Base-by-base conservation (phyloP, 1,140 invertebrate genomes). In the Drosophila guanche region DNA sequence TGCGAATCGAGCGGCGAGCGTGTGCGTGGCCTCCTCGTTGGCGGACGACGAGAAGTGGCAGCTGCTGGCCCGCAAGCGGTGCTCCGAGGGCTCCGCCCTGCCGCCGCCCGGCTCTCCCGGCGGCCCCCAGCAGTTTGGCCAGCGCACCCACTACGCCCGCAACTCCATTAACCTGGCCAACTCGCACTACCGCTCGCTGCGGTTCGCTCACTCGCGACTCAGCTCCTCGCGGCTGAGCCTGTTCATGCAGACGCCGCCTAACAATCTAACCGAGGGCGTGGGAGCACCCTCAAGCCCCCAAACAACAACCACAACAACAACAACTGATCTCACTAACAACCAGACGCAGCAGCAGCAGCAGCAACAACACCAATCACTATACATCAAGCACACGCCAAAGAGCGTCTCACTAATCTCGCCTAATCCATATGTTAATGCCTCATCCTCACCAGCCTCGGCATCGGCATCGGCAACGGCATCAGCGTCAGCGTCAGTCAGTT, bases 1-100 rank as follows among this genome's bases (percentile, higher is more conserved):
- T 63, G 68, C 79, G 7, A 91, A 83, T 63, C 88, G 90, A 23
- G 80, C 90, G 52, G 80, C 90, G 20, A 88, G 79, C 50, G 77
- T 90, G 52, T 88, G 81, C 59, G 74, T 83, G 45, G 68, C 81
- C 45, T 80, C 80, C 5, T 88, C 89, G n/a, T 53, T 90, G 29
- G 76, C 89, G n/a, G 90, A 91, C 51, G 90, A 91, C 57, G 90
- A 90, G 42, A 91, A 91, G 55, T 91, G 89, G 90, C 85, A 91
- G 51, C 47, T 91, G 40, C 56, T 91, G 50, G 74, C 86, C 33
- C 86, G 80, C 12, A 91, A 91, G 53, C 89, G 90, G 5, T 89
- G 84, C 63, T 89, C 90, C 6, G 85, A 91, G 47, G 89, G 90
- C 0, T 54, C 79, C 2, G 66, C 69, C 0, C 43, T 78, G 10